Conservation (phyloP, 2,797 vertebrate genomes). For the Erithacus rubecula region DNA sequence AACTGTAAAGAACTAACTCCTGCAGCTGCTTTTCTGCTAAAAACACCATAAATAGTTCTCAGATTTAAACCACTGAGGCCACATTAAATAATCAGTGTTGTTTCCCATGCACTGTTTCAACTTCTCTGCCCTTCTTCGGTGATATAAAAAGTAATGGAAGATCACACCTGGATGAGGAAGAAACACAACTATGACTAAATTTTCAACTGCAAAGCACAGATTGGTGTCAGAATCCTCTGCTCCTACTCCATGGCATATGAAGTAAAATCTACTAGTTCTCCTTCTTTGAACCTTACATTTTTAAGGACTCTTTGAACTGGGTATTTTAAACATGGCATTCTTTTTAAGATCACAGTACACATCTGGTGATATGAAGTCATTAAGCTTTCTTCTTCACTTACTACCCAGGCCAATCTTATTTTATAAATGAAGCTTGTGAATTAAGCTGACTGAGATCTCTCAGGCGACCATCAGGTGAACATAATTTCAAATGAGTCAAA, state of each 20-base stretch:
- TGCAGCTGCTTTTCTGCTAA: not conserved
- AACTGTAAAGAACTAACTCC: not conserved
- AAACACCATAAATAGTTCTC: not conserved
- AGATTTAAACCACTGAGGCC: not conserved
- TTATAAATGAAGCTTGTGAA: not conserved
- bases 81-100: not conserved
- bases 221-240: not conserved
- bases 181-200: not conserved
- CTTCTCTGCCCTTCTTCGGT: not conserved
- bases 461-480: not conserved
- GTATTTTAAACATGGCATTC: not conserved
- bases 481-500: not conserved
- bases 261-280: not conserved
- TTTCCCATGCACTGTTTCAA: not conserved
- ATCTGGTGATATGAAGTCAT: not conserved
- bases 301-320: not conserved
- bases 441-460: not conserved
- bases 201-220: not conserved
- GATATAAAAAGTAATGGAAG: not conserved
- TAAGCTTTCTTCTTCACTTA: not conserved
- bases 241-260: not conserved
- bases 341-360: not conserved
- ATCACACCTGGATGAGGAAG: not conserved
- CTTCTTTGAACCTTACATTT: not conserved
- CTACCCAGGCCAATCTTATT: not conserved